These are phyloP conservation scores for Panthera uncia DNA, from an alignment of 2,113 vertebrate genomes.

Conservation along the genomic window DNA sequence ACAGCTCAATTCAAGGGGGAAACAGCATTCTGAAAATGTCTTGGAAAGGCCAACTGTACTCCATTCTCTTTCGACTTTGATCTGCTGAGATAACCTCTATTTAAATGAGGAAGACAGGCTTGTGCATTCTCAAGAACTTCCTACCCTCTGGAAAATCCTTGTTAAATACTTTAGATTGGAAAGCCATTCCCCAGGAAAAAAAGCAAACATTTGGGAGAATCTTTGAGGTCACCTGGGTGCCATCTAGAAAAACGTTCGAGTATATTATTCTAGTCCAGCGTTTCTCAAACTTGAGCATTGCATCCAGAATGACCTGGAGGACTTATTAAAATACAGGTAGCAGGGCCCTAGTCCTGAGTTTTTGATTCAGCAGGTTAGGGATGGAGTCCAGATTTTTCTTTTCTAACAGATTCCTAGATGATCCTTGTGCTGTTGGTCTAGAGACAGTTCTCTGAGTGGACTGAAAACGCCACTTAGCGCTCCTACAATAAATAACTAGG, in stretches of 20 bases:
- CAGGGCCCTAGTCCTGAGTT: not conserved
- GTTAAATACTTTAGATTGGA: not conserved
- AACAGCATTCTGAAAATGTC: not conserved
- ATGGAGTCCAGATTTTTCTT: too few relatives aligned
- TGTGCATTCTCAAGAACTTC: not conserved
- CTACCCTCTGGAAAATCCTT: not conserved
- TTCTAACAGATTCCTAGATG: not conserved
- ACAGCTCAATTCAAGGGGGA: not conserved
- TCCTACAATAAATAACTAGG: rapidly evolving
- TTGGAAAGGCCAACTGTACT: rapidly evolving
- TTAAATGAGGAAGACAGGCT: not conserved
- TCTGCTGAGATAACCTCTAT: too few relatives aligned
- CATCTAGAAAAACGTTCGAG: rapidly evolving
- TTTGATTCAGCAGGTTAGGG: too few relatives aligned
- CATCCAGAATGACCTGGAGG: rapidly evolving
- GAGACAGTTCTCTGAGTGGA: not conserved
- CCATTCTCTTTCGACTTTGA: not conserved
- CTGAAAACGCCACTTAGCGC: rapidly evolving
- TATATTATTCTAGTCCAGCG: rapidly evolving
- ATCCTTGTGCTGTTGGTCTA: rapidly evolving
- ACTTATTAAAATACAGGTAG: not conserved
- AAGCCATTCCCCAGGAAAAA: not conserved
- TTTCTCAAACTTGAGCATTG: not conserved
- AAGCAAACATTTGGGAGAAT: rapidly evolving
- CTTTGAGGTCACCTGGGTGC: too few relatives aligned